Conservation (phyloP, 2,113 vertebrate genomes). For the Paratilapia polleni region DNA sequence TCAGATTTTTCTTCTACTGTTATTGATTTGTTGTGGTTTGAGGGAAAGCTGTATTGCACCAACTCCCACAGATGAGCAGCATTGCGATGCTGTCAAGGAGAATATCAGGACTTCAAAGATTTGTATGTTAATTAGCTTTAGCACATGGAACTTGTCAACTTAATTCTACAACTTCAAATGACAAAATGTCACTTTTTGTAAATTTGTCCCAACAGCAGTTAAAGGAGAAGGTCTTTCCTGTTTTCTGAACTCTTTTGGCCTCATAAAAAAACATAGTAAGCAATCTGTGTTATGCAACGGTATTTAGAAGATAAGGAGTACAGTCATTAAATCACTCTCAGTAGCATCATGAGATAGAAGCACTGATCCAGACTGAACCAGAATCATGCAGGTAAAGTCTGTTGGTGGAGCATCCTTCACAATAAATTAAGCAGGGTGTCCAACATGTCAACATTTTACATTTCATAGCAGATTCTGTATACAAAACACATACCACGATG, state of each 20-base stretch:
- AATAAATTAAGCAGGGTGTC: background rate
- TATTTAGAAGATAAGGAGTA: conserved; percentile 2
- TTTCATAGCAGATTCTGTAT: background rate
- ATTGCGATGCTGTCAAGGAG: background rate
- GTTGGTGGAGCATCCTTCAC: background rate
- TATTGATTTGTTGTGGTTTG: background rate
- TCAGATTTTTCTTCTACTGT: background rate
- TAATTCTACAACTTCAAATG: background rate
- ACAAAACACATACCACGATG: background rate
- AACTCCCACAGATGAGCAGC: background rate
- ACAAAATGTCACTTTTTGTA: background rate
- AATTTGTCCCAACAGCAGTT: background rate
- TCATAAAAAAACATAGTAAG: background rate
- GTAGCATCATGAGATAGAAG: conserved; percentile 24
- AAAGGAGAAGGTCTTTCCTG: background rate
- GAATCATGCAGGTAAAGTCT: conserved; percentile 39
- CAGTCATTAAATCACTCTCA: conserved; percentile 22
- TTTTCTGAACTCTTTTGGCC: background rate
- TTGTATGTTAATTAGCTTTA: background rate
- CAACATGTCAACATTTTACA: background rate
- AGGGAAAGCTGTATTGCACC: background rate
- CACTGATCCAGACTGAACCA: background rate
- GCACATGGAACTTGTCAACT: background rate
- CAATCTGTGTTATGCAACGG: conserved; percentile 25
- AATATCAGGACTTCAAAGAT: background rate